Evolutionary conservation across 2,888 invertebrate species (phyloP), one percentile per base, ranked within the genome.

Genomic region (Crepidodera aurea): DNA sequence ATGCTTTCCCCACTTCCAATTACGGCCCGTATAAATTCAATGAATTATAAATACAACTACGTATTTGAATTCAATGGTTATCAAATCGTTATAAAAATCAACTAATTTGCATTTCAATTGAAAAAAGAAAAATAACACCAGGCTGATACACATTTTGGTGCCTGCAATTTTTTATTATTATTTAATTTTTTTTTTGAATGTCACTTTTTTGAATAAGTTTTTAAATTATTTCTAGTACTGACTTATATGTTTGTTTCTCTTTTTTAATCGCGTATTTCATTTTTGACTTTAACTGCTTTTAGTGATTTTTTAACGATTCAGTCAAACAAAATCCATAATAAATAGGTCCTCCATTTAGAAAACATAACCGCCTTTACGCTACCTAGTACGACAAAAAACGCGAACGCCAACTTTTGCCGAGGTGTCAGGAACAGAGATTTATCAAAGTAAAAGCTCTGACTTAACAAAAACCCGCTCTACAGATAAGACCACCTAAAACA

Each of bases 401-500:
- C 48, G 56, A 25, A 50, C 22, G 42, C 22, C n/a, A 32, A 25
- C 32, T 39, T 59, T 51, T 39, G 25, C 22, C 34, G 50, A 60
- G 57, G 60, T 60, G 63, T 64, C 58, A 61, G 42, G 27, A 51
- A 32, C 62, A 56, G 60, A 64, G 50, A 58, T 62, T 62, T 60
- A 64, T 61, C 57, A 55, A 61, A 37, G 53, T 62, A 29, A 13
- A 51, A 57, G 53, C 50, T 12, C 48, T 19, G 60, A 46, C 51
- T 51, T 56, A 34, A 53, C 60, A 62, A 62, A 66, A 66, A 60
- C 48, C 44, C 55, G 60, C 60, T 54, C 37, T 56, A 19, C 13
- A 58, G 66, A 58, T 63, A 61, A 60, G 51, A 50, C 44, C 58
- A 56, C 59, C 62, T 61, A 56, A 59, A 65, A 62, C 54, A 65